phyloP scores from a whole-genome alignment of 2,888 invertebrate genomes.

The Eumacrocentrus americanus region DNA sequence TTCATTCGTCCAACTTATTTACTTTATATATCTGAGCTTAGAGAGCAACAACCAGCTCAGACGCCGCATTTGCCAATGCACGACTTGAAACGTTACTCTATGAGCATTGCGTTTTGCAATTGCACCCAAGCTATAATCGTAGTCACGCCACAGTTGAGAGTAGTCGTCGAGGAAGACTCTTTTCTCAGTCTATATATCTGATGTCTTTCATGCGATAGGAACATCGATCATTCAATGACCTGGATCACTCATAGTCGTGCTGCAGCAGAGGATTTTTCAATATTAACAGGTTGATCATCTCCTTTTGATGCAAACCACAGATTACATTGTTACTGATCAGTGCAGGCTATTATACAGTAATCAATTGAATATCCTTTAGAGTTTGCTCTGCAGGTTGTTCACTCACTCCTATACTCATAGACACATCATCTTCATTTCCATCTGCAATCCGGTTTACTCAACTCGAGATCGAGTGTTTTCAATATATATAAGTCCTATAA shows the following conservation, averaged over 20 bases:
- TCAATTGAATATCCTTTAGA: background rate
- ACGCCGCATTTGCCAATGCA: background rate
- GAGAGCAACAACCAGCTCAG: background rate
- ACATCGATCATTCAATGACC: background rate
- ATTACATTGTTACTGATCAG: background rate
- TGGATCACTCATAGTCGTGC: background rate
- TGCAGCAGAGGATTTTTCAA: background rate
- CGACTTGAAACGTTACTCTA: conserved; percentile 2
- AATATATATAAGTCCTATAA: background rate
- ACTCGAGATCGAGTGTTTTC: background rate
- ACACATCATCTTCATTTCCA: background rate
- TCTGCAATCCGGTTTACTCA: background rate
- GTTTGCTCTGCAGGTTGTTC: background rate
- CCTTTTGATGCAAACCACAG: background rate
- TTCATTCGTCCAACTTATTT: background rate
- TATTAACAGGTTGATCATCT: background rate
- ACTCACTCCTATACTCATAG: too few species aligned
- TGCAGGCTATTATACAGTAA: background rate
- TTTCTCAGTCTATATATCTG: background rate
- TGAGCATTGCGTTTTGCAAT: conserved; percentile 1
- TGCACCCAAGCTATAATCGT: background rate
- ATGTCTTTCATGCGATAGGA: background rate
- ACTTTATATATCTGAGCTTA: background rate
- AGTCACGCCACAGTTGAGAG: background rate
- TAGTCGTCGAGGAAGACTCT: background rate